Evolutionary conservation across 2,888 invertebrate species (phyloP).

Genomic region (Luperina testacea): DNA sequence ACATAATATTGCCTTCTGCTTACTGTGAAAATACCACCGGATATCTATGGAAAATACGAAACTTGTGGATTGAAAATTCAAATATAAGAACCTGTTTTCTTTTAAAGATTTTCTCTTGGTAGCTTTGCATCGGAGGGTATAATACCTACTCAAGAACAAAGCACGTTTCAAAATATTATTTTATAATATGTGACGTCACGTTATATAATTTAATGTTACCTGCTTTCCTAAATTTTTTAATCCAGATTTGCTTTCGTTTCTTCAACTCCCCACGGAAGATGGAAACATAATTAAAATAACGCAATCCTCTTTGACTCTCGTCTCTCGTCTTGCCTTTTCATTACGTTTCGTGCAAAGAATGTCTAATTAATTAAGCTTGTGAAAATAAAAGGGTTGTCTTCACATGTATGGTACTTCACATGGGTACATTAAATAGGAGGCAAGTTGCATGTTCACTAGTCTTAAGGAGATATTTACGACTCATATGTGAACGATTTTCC

Average conservation of each 20-base stretch:
- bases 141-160: background rate
- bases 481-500: background rate
- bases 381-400: background rate
- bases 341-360: constrained; percentile 39
- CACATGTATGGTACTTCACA: background rate
- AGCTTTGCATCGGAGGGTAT: background rate
- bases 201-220: background rate
- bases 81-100: background rate
- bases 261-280: background rate
- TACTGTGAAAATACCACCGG: background rate
- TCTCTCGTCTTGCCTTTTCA: constrained; percentile 36
- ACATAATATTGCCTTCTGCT: background rate
- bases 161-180: background rate
- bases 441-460: background rate
- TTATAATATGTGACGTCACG: too few relatives aligned
- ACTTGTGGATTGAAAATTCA: background rate
- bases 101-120: background rate
- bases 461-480: background rate
- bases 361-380: constrained; percentile 29
- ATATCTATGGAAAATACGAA: background rate
- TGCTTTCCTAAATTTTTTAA: too few relatives aligned
- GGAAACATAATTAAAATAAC: constrained; percentile 30
- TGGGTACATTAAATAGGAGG: background rate
- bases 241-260: background rate
- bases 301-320: constrained; percentile 21